Base-by-base conservation (phyloP, 2,113 vertebrate genomes). In the Illadopsis cleaveri region DNA sequence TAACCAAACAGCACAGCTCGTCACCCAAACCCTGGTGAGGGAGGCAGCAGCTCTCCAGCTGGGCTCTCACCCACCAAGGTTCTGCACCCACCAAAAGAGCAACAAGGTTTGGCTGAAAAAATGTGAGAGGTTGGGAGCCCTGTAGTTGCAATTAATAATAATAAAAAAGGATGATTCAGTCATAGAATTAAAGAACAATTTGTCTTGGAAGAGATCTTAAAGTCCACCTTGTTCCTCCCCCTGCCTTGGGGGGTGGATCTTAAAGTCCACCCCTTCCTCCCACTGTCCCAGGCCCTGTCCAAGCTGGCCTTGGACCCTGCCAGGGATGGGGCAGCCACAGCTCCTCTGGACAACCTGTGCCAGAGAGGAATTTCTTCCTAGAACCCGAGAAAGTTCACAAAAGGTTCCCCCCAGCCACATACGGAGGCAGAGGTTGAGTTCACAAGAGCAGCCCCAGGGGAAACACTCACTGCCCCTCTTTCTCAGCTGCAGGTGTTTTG, bases 1-100 rank as follows among this genome's bases (percentile, higher is more conserved):
- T 98, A 97, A 98, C 95, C 92, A 97, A 97, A 82, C 25, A 90
- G 93, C 12, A 28, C 51, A 6, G 1, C 78, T 60, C 31, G 1
- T 44, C 93, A 64, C 22, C 47, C 47, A 35, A 23, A 4, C 5
- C n/a, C 50, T 0, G 0, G 37, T 0, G 27, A 15, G 31, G 69
- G 50, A 13, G 28, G 22, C 5, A 8, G 73, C 31, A 10, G 45
- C 20, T 80, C 61, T 28, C 5, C 84, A 18, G 76, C 6, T 27
- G n/a, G 61, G 57, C 23, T 42, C 31, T 14, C 3, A 7, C 37
- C 31, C 30, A 4, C 24, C 7, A 2, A 15, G n/a, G 17, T 5
- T 61, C 62, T 35, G 45, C 45, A 24, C 16, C 40, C 82, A 35
- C 15, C 65, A 6, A 22, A 28, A 37, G 22, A n/a, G 69, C 58